Percentiles rank a stretch among this genome's conserved stretches.
These are phyloP conservation scores for Tanytarsus gracilentus DNA, from an alignment of 2,888 invertebrate species.

Conservation along the genomic window DNA sequence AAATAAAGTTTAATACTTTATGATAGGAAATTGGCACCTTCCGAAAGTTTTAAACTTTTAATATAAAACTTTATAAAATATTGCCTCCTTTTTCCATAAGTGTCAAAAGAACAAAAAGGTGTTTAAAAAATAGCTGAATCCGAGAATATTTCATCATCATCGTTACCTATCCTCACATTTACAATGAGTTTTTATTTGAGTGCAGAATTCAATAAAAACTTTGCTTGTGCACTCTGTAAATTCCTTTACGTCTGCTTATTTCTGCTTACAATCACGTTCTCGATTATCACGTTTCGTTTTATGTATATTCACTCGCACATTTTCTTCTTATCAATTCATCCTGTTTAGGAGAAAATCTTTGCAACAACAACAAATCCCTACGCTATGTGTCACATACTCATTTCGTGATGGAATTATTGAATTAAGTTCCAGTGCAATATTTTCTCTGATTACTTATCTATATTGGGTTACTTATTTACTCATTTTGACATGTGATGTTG, in stretches of 20 bases:
- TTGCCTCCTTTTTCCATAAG: no score
- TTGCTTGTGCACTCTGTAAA: background rate
- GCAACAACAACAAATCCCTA: constrained; percentile 26
- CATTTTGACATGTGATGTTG: no score
- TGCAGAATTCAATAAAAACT: no score
- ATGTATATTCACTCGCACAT: constrained; percentile 25
- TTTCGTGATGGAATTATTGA: constrained; percentile 21
- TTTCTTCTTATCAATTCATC: background rate
- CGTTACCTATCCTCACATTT: no score
- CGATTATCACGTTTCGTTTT: constrained; percentile 28
- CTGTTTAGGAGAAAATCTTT: background rate
- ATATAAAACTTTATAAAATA: constrained; percentile 2
- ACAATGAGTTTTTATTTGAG: no score
- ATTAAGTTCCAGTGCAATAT: constrained; percentile 12
- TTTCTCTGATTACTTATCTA: no score
- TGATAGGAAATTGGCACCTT: constrained; percentile 12
- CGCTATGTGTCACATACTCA: constrained; percentile 10
- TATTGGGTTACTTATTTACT: no score
- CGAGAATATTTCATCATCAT: no score
- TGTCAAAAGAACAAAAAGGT: no score
- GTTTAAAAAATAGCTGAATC: no score
- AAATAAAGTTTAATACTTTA: constrained; percentile 9
- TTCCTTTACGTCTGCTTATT: constrained; percentile 5
- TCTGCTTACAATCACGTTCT: constrained; percentile 28
- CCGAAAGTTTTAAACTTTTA: background rate